Percentiles rank a stretch among this genome's conserved stretches.
These are phyloP conservation scores for Dilophus febrilis DNA, from an alignment of 2,888 invertebrate species.

Conservation along the genomic window DNA sequence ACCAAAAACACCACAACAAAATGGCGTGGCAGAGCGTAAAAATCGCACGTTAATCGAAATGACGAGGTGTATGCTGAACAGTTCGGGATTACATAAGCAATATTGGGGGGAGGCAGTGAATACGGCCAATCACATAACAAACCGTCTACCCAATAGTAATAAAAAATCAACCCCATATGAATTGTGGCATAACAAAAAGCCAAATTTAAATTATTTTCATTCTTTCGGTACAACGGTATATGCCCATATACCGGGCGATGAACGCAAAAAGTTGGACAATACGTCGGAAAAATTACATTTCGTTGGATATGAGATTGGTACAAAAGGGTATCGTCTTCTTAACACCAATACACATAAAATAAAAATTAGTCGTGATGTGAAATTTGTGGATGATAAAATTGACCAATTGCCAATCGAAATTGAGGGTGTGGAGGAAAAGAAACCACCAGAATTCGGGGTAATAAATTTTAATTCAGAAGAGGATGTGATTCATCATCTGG, in stretches of 20 bases:
- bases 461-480: background rate
- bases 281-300: background rate
- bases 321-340: conserved; percentile 12
- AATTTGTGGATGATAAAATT: background rate
- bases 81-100: conserved; percentile 11
- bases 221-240: background rate
- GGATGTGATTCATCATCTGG: background rate
- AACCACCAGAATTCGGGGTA: background rate
- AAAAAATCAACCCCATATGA: conserved; percentile 8
- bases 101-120: conserved; percentile 20
- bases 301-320: background rate
- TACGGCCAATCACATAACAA: conserved; percentile 7
- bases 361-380: conserved; percentile 7
- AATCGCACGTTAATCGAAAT: conserved; percentile 16
- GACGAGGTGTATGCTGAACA: conserved; percentile 14
- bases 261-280: background rate
- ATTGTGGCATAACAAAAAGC: conserved; percentile 1
- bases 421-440: background rate
- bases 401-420: background rate
- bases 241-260: background rate
- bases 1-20: conserved; percentile 19
- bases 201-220: conserved; percentile 1
- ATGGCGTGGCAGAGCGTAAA: conserved; percentile 18
- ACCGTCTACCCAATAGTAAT: background rate
- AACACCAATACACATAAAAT: conserved; percentile 6